Evolutionary conservation across 1,140 invertebrate species (phyloP), one percentile per base, ranked within the genome.

Genomic region (Doryteuthis pealeii): DNA sequence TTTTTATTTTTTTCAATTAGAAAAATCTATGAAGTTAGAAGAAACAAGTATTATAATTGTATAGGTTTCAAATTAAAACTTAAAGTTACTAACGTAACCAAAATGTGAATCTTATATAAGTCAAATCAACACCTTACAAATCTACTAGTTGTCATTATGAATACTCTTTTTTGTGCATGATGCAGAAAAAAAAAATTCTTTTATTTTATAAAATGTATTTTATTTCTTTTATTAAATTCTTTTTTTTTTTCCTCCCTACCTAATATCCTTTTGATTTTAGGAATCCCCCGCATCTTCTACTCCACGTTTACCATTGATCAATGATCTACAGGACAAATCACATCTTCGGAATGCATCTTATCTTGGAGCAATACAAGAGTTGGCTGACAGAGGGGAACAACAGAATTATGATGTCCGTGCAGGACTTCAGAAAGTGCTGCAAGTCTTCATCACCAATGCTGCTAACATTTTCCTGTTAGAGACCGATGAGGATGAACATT

Each of bases 361-460:
- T 71, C 79, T 86, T 1, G 84, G 84, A 28, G 84, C 84, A 12
- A 81, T 86, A 32, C 74, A 80, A n/a, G 83, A 84, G 31, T 66
- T 84, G 66, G 83, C 84, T 15, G 82, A 84, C 72, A 81, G 83
- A n/a, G 81, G 78, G 12, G 80, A 79, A 14, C 71, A 78, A 30
- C 73, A 73, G 10, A 76, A 81, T 74, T 76, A 71, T 74, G 80
- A 83, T 77, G 83, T 89, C 3, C 76, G 84, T 49, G 88, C 87
- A 43, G 89, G 88, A n/a, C 74, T 90, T 71, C 89, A 97, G 90
- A 97, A 96, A 89, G 92, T 96, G 10, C 88, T 97, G 10, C 95
- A 97, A 89, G 90, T 97, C 35, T 98, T 98, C 87, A 94, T 98
- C 84, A 96, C 95, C 65, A 96, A 98, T 90, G 94, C 96, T 2